Base-by-base conservation (phyloP, 2,797 vertebrate species). In the Myripristis murdjan region DNA sequence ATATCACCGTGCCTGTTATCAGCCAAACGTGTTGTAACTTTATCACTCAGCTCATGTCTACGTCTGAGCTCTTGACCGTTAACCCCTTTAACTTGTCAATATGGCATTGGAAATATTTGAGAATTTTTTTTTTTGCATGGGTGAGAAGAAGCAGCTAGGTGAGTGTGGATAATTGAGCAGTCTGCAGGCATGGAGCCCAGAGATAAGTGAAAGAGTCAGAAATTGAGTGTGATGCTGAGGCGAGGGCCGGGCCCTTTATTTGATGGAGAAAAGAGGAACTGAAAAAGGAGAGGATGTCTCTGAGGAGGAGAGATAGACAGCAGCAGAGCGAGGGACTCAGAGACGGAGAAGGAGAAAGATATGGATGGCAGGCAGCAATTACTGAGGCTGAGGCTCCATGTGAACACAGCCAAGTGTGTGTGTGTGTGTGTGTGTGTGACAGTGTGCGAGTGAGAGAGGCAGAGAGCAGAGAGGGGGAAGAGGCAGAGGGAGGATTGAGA, bases 361-460 rank as follows among this genome's bases (percentile, higher is more conserved):
- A 93, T 90, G 92, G 91, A 91, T 92, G 86, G 89, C 90, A 90
- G 87, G 89, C 88, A 77, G 91, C 91, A 93, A 93, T 93, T 93
- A 92, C 92, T 81, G 88, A 91, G 89, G 83, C 85, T 85, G 83
- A 83, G 75, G 81, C 86, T 87, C 81, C 63, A 73, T 87, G 90
- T 77, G 84, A 87, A 84, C 89, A 83, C 85, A 85, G 91, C 89
- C 89, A 85, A 86, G 83, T 82, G 85, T 86, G 79, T 83, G 76
- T 79, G 56, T 66, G 73, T 67, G 76, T 77, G 66, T 61, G 60
- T 72, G 61, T 65, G 64, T 58, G 62, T 37, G 72, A 80, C 78
- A 80, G 81, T 84, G 69, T 79, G 84, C 12, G 64, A 83, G 77
- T 49, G 68, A 69, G 85, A 75, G 79, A 75, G 71, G 73, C 73